A percentile compares a stretch with the other conserved stretches of the same genome.
Evolutionary conservation across 2,113 vertebrate genomes (phyloP).

Genomic region (Petaurus breviceps): DNA sequence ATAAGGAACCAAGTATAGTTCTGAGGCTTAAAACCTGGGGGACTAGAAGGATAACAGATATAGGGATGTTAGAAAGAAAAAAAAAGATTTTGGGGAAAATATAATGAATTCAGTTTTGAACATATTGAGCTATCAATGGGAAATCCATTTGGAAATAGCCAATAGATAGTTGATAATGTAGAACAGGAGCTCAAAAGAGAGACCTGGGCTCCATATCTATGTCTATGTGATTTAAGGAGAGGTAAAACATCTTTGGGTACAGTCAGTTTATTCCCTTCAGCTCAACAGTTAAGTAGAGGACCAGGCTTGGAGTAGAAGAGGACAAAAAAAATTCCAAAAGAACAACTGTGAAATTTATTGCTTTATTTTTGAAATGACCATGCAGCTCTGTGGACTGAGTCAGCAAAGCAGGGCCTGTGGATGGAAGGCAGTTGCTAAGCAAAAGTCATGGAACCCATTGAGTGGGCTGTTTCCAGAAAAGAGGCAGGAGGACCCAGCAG

Average conservation of each 20-base stretch:
- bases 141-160: neutral
- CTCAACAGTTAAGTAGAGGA: slow-evolving; percentile 48
- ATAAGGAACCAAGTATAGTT: neutral
- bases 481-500: neutral
- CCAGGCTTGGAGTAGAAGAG: slow-evolving; percentile 26
- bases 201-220: neutral
- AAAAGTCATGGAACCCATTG: slow-evolving; percentile 8
- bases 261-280: slow-evolving; percentile 13
- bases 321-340: slow-evolving; percentile 51
- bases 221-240: neutral
- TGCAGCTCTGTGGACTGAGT: neutral
- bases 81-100: neutral
- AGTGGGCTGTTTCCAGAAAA: neutral
- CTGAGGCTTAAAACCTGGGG: neutral
- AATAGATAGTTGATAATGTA: neutral
- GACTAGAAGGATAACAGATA: neutral
- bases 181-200: neutral
- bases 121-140: neutral
- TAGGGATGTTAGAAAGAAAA: neutral
- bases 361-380: slow-evolving; percentile 8
- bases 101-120: neutral
- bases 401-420: neutral
- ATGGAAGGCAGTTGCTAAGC: slow-evolving; percentile 15
- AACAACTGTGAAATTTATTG: slow-evolving; percentile 59
- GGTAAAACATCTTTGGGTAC: slow-evolving; percentile 21